Conservation (phyloP, 2,888 invertebrate species). For the Orthosia gracilis region DNA sequence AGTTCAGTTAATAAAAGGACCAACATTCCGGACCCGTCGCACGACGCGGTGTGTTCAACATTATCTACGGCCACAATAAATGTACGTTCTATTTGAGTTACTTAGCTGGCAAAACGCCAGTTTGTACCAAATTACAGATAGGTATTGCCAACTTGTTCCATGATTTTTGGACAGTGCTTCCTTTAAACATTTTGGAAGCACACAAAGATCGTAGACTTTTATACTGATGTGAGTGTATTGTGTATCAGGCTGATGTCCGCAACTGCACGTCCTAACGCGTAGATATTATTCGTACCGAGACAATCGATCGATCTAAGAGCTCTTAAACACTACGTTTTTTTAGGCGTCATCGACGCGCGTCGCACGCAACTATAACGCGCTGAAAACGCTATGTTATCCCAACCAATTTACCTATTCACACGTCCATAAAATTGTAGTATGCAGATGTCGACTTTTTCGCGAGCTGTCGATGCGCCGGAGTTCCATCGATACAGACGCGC, state of each 20-base stretch:
- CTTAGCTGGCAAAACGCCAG: conserved; percentile 71
- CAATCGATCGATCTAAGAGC: no score
- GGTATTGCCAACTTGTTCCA: conserved; percentile 58
- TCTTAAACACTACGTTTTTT: no score
- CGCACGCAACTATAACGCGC: no score
- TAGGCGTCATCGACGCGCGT: no score
- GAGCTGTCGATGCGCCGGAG: no score
- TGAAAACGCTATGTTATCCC: no score
- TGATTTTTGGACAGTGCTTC: conserved; percentile 44
- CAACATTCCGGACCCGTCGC: conserved; percentile 38
- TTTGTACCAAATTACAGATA: conserved; percentile 59
- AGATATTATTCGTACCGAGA: background rate
- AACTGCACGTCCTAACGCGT: background rate
- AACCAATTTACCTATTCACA: no score
- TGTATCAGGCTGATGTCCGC: background rate
- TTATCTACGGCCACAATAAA: conserved; percentile 68
- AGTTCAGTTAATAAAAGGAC: conserved; percentile 51
- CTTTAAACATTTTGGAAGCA: conserved; percentile 22
- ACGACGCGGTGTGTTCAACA: conserved; percentile 49
- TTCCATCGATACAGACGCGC: no score
- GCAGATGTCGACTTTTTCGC: no score
- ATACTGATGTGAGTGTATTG: background rate
- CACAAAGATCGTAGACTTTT: background rate
- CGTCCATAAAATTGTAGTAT: no score
- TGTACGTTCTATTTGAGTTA: conserved; percentile 70